A percentile compares a stretch with the other conserved stretches of the same genome.
phyloP scores from a whole-genome alignment of 1,140 invertebrate genomes.

The Dreissena rostriformis region DNA sequence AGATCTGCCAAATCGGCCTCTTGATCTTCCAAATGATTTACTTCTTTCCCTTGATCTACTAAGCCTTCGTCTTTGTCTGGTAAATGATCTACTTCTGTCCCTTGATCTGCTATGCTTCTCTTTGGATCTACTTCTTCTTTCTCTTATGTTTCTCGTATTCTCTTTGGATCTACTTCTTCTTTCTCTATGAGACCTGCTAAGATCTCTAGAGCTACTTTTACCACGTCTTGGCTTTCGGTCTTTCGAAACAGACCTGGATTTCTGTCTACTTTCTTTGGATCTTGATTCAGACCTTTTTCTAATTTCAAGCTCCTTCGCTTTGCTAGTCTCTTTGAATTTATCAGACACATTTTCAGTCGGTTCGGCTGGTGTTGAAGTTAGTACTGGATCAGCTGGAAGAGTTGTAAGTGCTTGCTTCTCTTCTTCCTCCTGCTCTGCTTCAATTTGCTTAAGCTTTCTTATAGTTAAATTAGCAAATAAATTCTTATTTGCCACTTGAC shows the following conservation, averaged over 20 bases:
- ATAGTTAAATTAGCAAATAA: slow-evolving; percentile 32
- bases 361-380: not conserved
- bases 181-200: no score
- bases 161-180: slow-evolving; percentile 8
- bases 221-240: slow-evolving; percentile 32
- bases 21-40: slow-evolving; percentile 12
- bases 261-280: slow-evolving; percentile 34
- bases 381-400: slow-evolving; percentile 15
- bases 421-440: slow-evolving; percentile 54
- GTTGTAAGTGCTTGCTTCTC: slow-evolving; percentile 49
- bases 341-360: not conserved
- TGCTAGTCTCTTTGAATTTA: slow-evolving; percentile 7
- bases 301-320: not conserved
- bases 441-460: slow-evolving; percentile 48
- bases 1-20: slow-evolving; percentile 22
- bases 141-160: slow-evolving; percentile 11
- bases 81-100: slow-evolving; percentile 29
- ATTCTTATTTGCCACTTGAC: slow-evolving; percentile 22
- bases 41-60: slow-evolving; percentile 42
- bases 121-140: slow-evolving; percentile 11
- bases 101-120: slow-evolving; percentile 15
- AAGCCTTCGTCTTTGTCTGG: slow-evolving; percentile 22
- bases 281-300: slow-evolving; percentile 28
- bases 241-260: slow-evolving; percentile 35
- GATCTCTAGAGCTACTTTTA: slow-evolving; percentile 24